Percentiles rank a stretch among this genome's conserved stretches.
phyloP scores from a whole-genome alignment of 2,113 vertebrate species.

The Pandion haliaetus region DNA sequence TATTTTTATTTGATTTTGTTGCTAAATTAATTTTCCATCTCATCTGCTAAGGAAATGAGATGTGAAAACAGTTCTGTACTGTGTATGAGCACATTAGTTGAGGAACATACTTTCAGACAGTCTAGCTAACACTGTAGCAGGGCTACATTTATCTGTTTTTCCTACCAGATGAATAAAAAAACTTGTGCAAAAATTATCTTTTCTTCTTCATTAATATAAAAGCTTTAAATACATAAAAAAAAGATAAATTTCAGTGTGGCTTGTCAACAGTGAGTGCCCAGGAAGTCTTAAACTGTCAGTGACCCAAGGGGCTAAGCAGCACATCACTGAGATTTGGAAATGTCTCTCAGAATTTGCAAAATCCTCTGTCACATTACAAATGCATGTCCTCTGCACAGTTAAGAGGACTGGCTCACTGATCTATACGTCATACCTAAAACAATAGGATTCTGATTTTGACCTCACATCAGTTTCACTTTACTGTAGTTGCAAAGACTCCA shows the following conservation, averaged over 20 bases:
- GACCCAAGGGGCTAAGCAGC: background rate
- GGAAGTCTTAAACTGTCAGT: background rate
- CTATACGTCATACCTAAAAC: background rate
- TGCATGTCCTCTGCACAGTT: background rate
- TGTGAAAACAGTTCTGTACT: conserved; percentile 38
- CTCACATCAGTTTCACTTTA: background rate
- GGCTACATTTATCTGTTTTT: background rate
- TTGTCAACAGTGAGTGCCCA: background rate
- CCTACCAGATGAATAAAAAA: background rate
- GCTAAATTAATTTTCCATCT: conserved; percentile 65
- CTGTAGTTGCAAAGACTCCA: background rate
- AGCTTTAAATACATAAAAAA: background rate
- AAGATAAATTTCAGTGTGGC: background rate
- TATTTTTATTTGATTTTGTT: conserved; percentile 33
- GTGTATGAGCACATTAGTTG: background rate
- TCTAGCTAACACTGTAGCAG: background rate
- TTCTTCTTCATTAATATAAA: background rate
- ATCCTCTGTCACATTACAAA: background rate
- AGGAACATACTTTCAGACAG: background rate
- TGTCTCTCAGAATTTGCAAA: background rate
- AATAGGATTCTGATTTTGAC: background rate
- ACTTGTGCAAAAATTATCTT: background rate
- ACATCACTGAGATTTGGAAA: background rate
- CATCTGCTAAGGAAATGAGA: conserved; percentile 60
- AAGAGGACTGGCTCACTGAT: background rate